A percentile compares a stretch with the other conserved stretches of the same genome.
Evolutionary conservation across 92 coral and sea anemone genomes (phyloP).

Genomic region (Epizoanthus illoricatus): DNA sequence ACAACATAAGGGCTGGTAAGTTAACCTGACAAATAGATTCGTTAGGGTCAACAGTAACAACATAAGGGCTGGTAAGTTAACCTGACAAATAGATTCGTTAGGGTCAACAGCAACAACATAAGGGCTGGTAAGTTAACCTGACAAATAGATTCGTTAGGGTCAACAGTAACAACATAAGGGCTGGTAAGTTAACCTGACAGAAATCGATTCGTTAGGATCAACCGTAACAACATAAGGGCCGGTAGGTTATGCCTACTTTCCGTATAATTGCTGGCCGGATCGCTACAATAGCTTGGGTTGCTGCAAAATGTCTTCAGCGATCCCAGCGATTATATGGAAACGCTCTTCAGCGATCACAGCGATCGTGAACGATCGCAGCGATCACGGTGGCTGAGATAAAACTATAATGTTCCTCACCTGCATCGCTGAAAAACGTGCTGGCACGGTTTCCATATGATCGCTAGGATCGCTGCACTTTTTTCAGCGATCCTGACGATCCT

Average conservation of each 20-base stretch:
- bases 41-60: not conserved
- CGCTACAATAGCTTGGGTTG: too few relatives aligned
- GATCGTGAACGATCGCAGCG: too few relatives aligned
- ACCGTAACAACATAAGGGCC: not conserved
- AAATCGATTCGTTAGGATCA: constrained; percentile 1
- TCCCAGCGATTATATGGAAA: too few relatives aligned
- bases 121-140: constrained; percentile 4
- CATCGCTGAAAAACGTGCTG: too few relatives aligned
- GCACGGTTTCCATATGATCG: too few relatives aligned
- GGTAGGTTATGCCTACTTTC: not conserved
- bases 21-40: not conserved
- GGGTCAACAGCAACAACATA: not conserved
- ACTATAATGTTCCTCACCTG: too few relatives aligned
- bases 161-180: not conserved
- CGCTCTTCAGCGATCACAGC: too few relatives aligned
- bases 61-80: not conserved
- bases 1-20: constrained; percentile 2
- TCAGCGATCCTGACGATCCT: too few relatives aligned
- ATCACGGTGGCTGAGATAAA: too few relatives aligned
- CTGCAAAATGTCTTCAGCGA: too few relatives aligned
- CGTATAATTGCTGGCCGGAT: not conserved
- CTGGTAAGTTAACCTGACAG: constrained; percentile 11
- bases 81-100: constrained; percentile 5
- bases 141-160: constrained; percentile 2
- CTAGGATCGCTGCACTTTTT: too few relatives aligned